phyloP scores from a whole-genome alignment of 2,888 invertebrate genomes.

The Cylindroiulus punctatus region DNA sequence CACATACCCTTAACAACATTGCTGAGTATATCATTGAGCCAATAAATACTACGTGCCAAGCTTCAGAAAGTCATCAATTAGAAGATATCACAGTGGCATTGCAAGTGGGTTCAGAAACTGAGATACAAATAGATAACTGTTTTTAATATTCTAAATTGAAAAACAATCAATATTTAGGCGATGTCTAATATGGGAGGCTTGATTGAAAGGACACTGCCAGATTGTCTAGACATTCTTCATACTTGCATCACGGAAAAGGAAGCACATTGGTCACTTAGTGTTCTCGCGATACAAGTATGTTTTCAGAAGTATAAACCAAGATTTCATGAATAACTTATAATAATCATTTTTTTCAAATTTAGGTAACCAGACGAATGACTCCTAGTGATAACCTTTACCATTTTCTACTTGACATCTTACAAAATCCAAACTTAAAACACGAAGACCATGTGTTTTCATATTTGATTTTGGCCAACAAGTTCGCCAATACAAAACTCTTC shows the following conservation, averaged over 20 bases:
- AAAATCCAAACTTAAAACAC: constrained; percentile 44
- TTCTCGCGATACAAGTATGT: constrained; percentile 5
- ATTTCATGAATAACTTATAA: neutral
- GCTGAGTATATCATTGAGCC: neutral
- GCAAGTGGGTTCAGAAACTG: neutral
- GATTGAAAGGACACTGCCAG: neutral
- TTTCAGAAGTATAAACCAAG: neutral
- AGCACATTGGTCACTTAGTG: neutral
- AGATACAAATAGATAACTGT: neutral
- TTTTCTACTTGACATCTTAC: constrained; percentile 11
- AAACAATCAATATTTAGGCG: neutral
- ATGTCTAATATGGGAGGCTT: constrained; percentile 5
- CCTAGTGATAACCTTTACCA: neutral
- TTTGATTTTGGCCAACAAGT: neutral
- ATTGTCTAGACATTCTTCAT: neutral
- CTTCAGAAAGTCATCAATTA: neutral
- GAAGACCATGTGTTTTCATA: constrained; percentile 44
- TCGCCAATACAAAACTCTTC: neutral
- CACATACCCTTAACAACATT: neutral
- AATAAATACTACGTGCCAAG: neutral
- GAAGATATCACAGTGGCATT: neutral
- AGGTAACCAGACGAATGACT: neutral
- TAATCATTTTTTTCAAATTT: neutral
- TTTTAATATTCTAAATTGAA: neutral
- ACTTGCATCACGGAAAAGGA: neutral